Evolutionary conservation across 2,888 invertebrate genomes (phyloP), one percentile per base, ranked within the genome.

Genomic region (Caenorhabditis panamensis): DNA sequence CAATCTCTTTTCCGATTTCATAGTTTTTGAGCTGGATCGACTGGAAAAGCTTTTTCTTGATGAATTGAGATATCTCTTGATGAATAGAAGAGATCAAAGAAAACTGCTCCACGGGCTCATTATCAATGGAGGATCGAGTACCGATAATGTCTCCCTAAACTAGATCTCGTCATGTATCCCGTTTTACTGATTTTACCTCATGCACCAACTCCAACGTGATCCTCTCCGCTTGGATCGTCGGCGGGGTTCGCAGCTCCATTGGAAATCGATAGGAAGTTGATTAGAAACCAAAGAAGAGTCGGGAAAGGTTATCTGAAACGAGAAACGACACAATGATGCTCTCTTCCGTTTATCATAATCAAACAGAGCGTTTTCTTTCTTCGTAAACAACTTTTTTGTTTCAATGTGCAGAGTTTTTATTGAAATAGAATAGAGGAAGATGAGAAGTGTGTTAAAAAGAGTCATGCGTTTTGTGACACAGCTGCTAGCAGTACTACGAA

Each of bases 21-120:
- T 54, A 72, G 1, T 31, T 53, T 22, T 72, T 62, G 4, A 72
- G 47, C 26, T 56, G 47, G 13, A 72, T 44, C 2, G 71, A 72
- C 11, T 54, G 56, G 6, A 36, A 1, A 8, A 72, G 22, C 26
- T 72, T 72, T 16, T 62, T 62, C 24, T 20, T 41, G 2, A 63
- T 22, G 0, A 72, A 54, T 11, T 56, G 62, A 1, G 44, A 16
- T 1, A 72, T 11, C 16, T 72, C 62, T 4, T 20, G 31, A 1
- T 63, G 71, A 24, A 72, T 63, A 8, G n/a, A 53, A 4, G 62
- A 20, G 6, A 31, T 13, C 13, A 71, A 16, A 0, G 53, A 20
- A 24, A 71, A 54, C 13, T 26, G 9, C 1, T 28, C n/a, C 5
- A 62, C 49, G 1, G n/a, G 20, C 1, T 37, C 62, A 1, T 62